Base-by-base conservation (phyloP, 92 coral and sea anemone genomes). In the Ricordea florida region DNA sequence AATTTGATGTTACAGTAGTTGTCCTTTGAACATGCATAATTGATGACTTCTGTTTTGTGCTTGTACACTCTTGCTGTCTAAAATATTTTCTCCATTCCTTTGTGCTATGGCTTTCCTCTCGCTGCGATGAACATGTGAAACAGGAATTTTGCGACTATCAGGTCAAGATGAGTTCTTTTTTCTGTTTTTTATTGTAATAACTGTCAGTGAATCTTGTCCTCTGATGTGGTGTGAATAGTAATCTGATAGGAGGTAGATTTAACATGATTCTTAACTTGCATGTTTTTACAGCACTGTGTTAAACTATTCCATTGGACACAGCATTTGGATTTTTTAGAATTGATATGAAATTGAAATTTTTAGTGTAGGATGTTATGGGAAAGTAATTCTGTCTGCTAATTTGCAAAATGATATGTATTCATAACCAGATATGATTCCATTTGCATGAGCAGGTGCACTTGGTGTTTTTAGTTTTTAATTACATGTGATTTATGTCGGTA, bases 81-180 rank as follows among this genome's bases (percentile, higher is more conserved):
- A 69, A 69, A 38, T 79, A 85, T 85, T 72, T 68, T 76, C 44
- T 81, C 57, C 84, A 57, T 85, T 56, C 43, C 75, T 66, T 72
- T 72, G 57, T 72, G 57, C 45, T 29, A 57, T 41, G 69, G 69
- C 70, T 43, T 28, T 43, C 67, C 45, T 60, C 79, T 43, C 41
- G 70, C 68, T 66, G 62, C 21, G 78, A 51, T 38, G 60, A 30
- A 44, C 84, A 42, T 14, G 57, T 79, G 47, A 73, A 62, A 49
- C 83, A 70, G 88, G 97, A 87, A 72, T 90, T 79, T 77, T 79
- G 87, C 87, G 93, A 87, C 88, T 87, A 79, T 86, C 92, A 91
- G 97, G 97, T 91, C 70, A 83, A 86, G 86, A 82, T 78, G 76
- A 59, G 69, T 72, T 23, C 17, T 30, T 71, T 72, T 72, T 57